phyloP scores from a whole-genome alignment of 2,888 invertebrate genomes.

The Amblyjoppa fuscipennis region DNA sequence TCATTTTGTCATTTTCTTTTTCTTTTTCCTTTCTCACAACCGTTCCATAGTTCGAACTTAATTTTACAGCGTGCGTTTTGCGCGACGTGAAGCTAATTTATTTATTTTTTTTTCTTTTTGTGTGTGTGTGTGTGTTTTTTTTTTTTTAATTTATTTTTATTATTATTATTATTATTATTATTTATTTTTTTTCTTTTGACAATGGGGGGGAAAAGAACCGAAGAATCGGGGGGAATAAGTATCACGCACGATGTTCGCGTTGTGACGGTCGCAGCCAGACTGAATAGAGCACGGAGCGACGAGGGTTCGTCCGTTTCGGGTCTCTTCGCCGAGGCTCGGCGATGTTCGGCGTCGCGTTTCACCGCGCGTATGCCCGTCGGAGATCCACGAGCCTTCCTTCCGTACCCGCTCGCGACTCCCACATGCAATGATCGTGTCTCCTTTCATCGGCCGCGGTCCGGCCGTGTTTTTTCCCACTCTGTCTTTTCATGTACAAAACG shows the following conservation, averaged over 20 bases:
- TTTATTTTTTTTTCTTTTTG: background rate
- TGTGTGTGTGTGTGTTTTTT: background rate
- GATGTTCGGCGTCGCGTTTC: slow-evolving; percentile 73
- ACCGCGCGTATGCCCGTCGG: slow-evolving; percentile 71
- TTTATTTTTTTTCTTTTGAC: background rate
- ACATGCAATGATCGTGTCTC: slow-evolving; percentile 53
- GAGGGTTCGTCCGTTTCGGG: slow-evolving; percentile 73
- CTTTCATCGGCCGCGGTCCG: slow-evolving; percentile 4
- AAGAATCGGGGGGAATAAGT: slow-evolving; percentile 66
- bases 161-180: too few relatives aligned
- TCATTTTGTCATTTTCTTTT: background rate
- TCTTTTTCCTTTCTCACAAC: slow-evolving; percentile 18
- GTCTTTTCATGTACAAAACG: slow-evolving; percentile 18
- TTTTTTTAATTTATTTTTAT: background rate
- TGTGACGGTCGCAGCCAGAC: slow-evolving; percentile 83
- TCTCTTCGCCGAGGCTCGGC: slow-evolving; percentile 71
- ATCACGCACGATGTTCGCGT: slow-evolving; percentile 75
- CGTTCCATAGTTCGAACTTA: slow-evolving; percentile 27
- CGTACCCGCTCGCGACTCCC: slow-evolving; percentile 73
- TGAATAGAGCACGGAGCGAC: slow-evolving; percentile 76
- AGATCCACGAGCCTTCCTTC: slow-evolving; percentile 70
- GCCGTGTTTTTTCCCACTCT: slow-evolving; percentile 12
- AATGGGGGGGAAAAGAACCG: slow-evolving; percentile 38
- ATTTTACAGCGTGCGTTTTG: slow-evolving; percentile 1
- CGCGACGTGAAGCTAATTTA: background rate